A percentile compares a stretch with the other conserved stretches of the same genome.
Conservation (phyloP, 1,140 invertebrate genomes). For the Hermetia illucens region DNA sequence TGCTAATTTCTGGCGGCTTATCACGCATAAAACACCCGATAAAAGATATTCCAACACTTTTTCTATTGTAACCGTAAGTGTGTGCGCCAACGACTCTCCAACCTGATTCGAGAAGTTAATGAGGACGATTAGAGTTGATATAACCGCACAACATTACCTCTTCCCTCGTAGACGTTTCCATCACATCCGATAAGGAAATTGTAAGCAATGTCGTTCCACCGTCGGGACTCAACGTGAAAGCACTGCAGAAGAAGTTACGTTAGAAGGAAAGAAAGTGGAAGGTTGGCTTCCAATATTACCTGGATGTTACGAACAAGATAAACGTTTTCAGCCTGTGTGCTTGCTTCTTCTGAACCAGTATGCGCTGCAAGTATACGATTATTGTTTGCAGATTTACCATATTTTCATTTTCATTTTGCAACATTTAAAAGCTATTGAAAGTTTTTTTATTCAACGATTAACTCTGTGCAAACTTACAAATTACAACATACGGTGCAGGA, state of each 20-base stretch:
- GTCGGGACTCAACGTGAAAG: slow-evolving; percentile 36
- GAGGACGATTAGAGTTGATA: slow-evolving; percentile 32
- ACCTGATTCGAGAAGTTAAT: slow-evolving; percentile 17
- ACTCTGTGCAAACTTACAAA: slow-evolving; percentile 16
- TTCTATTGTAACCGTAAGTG: slow-evolving; percentile 44
- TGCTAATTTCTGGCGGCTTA: slow-evolving; percentile 19
- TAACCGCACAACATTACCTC: slow-evolving; percentile 34
- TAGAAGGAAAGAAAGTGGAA: not conserved
- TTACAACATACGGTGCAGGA: slow-evolving; percentile 27
- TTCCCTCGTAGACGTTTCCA: slow-evolving; percentile 45
- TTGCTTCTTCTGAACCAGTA: slow-evolving; percentile 32
- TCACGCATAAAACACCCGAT: slow-evolving; percentile 41
- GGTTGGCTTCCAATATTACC: slow-evolving; percentile 10
- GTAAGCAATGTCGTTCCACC: slow-evolving; percentile 44
- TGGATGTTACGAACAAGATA: slow-evolving; percentile 31
- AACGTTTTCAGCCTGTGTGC: slow-evolving; percentile 29
- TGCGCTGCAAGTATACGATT: slow-evolving; percentile 23
- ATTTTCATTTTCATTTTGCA: not conserved
- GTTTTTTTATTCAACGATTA: not conserved
- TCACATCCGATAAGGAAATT: slow-evolving; percentile 51
- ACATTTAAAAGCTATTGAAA: not conserved
- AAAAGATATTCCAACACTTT: slow-evolving; percentile 45
- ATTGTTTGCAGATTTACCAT: not conserved
- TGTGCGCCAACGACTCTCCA: slow-evolving; percentile 52
- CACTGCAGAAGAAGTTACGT: slow-evolving; percentile 29